Conservation (phyloP, 2,797 vertebrate species). For the Sebastes vulpes region DNA sequence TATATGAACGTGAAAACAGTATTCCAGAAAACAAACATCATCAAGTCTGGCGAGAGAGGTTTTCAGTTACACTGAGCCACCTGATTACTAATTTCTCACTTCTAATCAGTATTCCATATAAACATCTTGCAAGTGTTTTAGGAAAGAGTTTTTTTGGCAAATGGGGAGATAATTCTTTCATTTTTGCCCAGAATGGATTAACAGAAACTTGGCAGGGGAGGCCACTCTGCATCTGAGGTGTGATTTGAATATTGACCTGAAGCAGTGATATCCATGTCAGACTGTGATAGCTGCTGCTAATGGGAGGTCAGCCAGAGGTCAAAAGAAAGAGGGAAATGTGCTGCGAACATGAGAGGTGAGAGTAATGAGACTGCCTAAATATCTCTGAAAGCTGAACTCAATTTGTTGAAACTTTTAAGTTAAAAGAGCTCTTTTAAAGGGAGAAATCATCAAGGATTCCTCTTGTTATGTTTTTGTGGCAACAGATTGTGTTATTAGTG, state of each 20-base stretch:
- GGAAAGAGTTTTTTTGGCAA: slow-evolving; percentile 44
- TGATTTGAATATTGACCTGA: slow-evolving; percentile 65
- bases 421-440: slow-evolving; percentile 4
- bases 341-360: slow-evolving; percentile 24
- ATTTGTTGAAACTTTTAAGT: slow-evolving; percentile 12
- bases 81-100: slow-evolving; percentile 24
- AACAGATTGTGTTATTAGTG: background rate
- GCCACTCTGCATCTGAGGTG: slow-evolving; percentile 34
- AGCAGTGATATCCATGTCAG: slow-evolving; percentile 41
- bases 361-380: slow-evolving; percentile 35
- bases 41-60: background rate
- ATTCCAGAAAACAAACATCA: background rate
- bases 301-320: slow-evolving; percentile 61
- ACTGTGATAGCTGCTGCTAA: slow-evolving; percentile 42
- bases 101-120: slow-evolving; percentile 43
- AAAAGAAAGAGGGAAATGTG: slow-evolving; percentile 25
- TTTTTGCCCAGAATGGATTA: slow-evolving; percentile 55
- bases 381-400: background rate
- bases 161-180: slow-evolving; percentile 26
- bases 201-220: slow-evolving; percentile 39
- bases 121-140: slow-evolving; percentile 27
- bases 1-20: background rate
- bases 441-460: background rate
- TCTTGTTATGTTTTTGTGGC: background rate
- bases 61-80: background rate